Base-by-base conservation (phyloP, 2,797 vertebrate species). In the Babyrousa celebensis region DNA sequence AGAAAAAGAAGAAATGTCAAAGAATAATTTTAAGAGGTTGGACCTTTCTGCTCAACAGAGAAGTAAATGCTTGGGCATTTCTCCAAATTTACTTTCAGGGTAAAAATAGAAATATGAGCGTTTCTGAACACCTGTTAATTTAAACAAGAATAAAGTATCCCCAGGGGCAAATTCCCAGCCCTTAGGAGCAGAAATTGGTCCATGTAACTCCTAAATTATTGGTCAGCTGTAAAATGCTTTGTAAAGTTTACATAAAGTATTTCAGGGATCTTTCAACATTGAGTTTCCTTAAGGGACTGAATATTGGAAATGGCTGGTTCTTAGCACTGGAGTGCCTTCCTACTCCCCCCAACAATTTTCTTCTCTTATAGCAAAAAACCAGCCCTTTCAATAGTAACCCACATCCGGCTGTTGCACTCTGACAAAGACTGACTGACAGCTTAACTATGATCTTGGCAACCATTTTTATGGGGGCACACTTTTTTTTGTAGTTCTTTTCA, bases 141-240 rank as follows among this genome's bases (percentile, higher is more conserved):
- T 91, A 93, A 96, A 96, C 25, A 93, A 56, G 75, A 97, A 88
- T 67, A 48, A 97, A 79, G 77, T 3, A 3, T 21, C 85, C 94
- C 86, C 77, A 89, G 56, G 80, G 92, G 65, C 96, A 95, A 92
- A 36, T 74, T n/a, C 72, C 17, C 63, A 71, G 75, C 25, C 36
- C 0, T 68, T 58, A 84, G n/a, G 15, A 96, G 52, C 43, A 86
- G 15, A 79, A 90, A 72, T 52, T 56, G 43, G 84, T 94, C 93
- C 68, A 56, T 52, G 71, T 36, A 1, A 16, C 95, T 67, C 0
- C 86, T 70, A 94, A 95, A 82, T 56, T 2, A 62, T 4, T 1
- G 3, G 40, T 80, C 63, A 58, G 92, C 80, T 95, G 18, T 96
- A 96, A 98, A 97, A 96, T 63, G 83, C 87, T 96, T 83, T 96